Base-by-base conservation (phyloP, 2,888 invertebrate genomes). In the Ormia ochracea region DNA sequence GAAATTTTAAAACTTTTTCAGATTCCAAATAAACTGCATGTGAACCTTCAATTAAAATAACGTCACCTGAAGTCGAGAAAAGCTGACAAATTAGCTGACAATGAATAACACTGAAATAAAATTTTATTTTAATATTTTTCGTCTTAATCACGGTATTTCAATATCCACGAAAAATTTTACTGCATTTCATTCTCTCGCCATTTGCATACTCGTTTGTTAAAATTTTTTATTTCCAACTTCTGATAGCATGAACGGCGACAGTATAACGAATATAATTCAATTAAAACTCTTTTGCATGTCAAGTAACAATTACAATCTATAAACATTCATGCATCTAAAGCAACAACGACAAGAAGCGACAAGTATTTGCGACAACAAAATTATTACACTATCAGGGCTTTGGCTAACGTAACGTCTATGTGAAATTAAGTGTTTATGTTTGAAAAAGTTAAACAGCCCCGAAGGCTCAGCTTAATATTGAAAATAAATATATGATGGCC, bases 211-310 rank as follows among this genome's bases (percentile, higher is more conserved):
- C 4, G 41, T 38, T 45, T 12, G 9, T 28, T 21, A 19, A 1
- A 4, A 54, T 14, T 68, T 36, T 59, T 5, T 48, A 23, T 59
- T 65, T 52, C 26, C 36, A 36, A 54, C 70, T 59, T 28, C 50
- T 65, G 65, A 58, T 69, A 41, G 75, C 59, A 33, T 58, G 38
- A 70, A 80, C 41, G 69, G 81, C 81, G 74, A 82, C 81, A 78
- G 68, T 81, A 86, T 87, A 87, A 85, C 85, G 87, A 84, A 87
- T 87, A 88, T 87, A 88, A 87, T 87, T 88, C 88, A 87, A 87
- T 87, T 87, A 87, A 88, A 87, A 88, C 86, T 87, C 88, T 88
- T 87, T 87, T 82, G 87, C 86, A 88, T 87, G 87, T 84, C 85
- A 88, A 86, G 85, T 85, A 83, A 85, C 88, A 88, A 87, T 87